Percentiles rank a stretch among this genome's conserved stretches.
Evolutionary conservation across 2,888 invertebrate genomes (phyloP).

Genomic region (Bellardia bayeri): DNA sequence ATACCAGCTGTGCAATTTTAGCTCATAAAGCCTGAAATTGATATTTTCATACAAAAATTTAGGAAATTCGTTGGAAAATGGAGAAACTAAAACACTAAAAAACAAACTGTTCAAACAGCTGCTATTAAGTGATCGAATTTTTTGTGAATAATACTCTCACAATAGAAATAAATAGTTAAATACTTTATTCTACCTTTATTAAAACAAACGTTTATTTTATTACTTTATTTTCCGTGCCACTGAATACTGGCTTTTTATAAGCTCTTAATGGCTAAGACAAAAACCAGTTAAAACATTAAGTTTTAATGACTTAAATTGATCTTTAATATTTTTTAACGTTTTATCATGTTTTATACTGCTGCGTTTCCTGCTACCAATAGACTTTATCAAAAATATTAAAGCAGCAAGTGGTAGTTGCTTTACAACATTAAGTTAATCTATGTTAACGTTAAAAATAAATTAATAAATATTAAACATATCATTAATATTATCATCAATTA

Average conservation of each 20-base stretch:
- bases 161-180: background rate
- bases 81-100: too few relatives aligned
- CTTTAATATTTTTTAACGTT: background rate
- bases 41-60: too few relatives aligned
- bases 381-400: background rate
- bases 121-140: too few relatives aligned
- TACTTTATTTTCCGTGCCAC: background rate
- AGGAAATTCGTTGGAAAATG: too few relatives aligned
- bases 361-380: background rate
- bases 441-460: constrained; percentile 1
- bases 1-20: too few relatives aligned
- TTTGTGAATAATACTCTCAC: too few relatives aligned
- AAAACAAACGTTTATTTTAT: background rate
- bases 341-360: background rate
- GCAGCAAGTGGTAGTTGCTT: too few relatives aligned
- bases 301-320: background rate
- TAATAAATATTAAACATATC: background rate
- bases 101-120: too few relatives aligned
- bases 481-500: too few relatives aligned
- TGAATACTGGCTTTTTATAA: background rate
- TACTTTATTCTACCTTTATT: background rate
- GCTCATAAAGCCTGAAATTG: too few relatives aligned
- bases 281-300: background rate
- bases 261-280: background rate
- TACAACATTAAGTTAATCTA: background rate